Base-by-base conservation (phyloP, 2,797 vertebrate genomes). In the Myoxocephalus aenaeus region DNA sequence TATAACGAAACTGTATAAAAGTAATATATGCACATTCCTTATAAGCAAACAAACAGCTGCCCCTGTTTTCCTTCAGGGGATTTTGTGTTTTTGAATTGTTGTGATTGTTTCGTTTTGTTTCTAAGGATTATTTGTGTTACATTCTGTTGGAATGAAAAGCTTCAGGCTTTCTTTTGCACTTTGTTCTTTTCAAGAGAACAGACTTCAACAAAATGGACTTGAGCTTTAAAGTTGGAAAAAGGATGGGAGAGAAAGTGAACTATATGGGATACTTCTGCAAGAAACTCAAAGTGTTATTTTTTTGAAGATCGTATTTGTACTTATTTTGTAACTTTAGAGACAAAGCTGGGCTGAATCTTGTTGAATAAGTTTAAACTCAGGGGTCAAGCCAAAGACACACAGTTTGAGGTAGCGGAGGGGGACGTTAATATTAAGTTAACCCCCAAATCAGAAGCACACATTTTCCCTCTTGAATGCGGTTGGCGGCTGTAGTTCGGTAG, bases 11-110 rank as follows among this genome's bases (percentile, higher is more conserved):
- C 58, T 46, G 17, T 58, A 17, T 54, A 34, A 29, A 36, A 32
- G 32, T 27, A 56, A 70, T 29, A 62, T 50, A 76, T 70, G 50
- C 54, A 46, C 18, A 53, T 78, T 68, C 18, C 15, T 75, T 56
- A 79, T 29, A n/a, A 75, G 53, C 36, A 81, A 85, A 71, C 72
- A 77, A 81, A 81, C 51, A 79, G n/a, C 62, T 32, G 56, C 65
- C 38, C 4, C 4, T 15, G 7, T 54, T 65, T 78, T 59, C 64
- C 62, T 54, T n/a, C 0, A 2, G 50, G 50, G n/a, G 61, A 50
- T 69, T 58, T 71, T 42, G 57, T 63, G 13, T 77, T 38, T 15
- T 56, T 63, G 20, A 71, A 27, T 57, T 76, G 18, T 53, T 78
- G 42, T 7, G n/a, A 13, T 58, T 70, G 70, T 64, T 63, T 66